Percentiles rank a stretch among this genome's conserved stretches.
Evolutionary conservation across 2,888 invertebrate genomes (phyloP).

Genomic region (Geophilus truncorum): DNA sequence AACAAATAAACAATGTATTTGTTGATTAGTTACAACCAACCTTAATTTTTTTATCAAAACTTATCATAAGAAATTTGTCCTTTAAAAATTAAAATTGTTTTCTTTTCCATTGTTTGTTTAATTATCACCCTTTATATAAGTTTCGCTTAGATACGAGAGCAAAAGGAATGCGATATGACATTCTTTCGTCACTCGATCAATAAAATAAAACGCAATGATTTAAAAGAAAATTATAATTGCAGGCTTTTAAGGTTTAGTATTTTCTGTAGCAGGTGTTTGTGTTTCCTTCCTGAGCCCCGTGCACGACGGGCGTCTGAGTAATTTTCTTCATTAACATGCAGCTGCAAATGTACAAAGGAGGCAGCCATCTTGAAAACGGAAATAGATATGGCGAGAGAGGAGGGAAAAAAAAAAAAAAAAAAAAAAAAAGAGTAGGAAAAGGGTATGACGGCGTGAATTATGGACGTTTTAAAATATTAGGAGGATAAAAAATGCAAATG

Average conservation of each 20-base stretch:
- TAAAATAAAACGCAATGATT: background rate
- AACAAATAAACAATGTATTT: too few relatives aligned
- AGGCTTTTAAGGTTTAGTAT: background rate
- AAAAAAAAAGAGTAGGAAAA: too few relatives aligned
- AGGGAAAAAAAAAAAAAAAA: too few relatives aligned
- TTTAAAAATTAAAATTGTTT: background rate
- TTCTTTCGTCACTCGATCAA: background rate
- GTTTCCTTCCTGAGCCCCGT: constrained; percentile 11
- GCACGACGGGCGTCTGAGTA: constrained; percentile 20
- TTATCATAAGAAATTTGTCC: constrained; percentile 4
- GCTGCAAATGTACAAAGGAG: constrained; percentile 22
- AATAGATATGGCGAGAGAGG: background rate
- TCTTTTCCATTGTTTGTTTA: background rate
- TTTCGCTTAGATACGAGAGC: background rate
- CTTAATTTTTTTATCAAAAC: background rate
- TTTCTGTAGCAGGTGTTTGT: constrained; percentile 16
- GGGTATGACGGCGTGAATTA: background rate
- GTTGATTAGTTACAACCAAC: background rate
- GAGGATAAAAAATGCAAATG: background rate
- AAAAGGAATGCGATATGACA: background rate
- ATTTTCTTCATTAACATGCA: constrained; percentile 25
- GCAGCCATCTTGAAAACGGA: constrained; percentile 23
- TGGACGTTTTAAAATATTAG: background rate
- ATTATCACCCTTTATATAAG: background rate
- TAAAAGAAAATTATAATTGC: background rate